phyloP scores from a whole-genome alignment of 2,797 vertebrate species.

The Protonibea diacanthus region DNA sequence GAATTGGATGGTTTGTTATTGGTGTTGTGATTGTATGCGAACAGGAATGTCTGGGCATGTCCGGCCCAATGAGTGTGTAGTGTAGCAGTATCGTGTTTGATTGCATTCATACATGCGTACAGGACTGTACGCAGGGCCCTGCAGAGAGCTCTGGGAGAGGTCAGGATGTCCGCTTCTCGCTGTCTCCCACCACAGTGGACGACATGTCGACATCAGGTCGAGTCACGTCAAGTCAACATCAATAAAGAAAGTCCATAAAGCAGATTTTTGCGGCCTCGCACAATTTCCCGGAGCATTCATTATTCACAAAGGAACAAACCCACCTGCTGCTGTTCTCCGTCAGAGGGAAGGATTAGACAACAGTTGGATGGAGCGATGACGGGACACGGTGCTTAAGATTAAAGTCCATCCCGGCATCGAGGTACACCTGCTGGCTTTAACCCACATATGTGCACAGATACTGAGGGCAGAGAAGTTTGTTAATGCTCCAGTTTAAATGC shows the following conservation, averaged over 20 bases:
- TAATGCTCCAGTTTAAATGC: not conserved
- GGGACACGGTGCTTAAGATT: conserved; percentile 44
- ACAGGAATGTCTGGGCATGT: conserved; percentile 27
- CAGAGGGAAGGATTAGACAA: conserved; percentile 51
- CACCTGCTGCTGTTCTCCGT: conserved; percentile 60
- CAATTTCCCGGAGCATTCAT: conserved; percentile 46
- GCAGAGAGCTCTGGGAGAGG: conserved; percentile 39
- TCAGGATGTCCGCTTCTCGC: conserved; percentile 51
- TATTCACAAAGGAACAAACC: conserved; percentile 64
- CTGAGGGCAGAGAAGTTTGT: not conserved
- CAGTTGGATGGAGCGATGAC: conserved; percentile 53
- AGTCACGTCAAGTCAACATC: conserved; percentile 59
- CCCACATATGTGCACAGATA: not conserved
- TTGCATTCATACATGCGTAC: conserved; percentile 19
- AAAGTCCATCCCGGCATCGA: conserved; percentile 15
- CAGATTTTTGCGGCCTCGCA: conserved; percentile 13
- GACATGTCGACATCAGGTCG: conserved; percentile 47
- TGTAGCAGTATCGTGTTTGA: not conserved
- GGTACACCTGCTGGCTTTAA: conserved; percentile 42
- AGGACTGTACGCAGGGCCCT: no score
- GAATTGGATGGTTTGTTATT: not conserved
- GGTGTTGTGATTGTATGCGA: conserved; percentile 25
- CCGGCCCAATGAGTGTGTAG: conserved; percentile 1
- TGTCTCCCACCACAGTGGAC: conserved; percentile 21
- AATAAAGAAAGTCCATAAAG: conserved; percentile 23